Base-by-base conservation (phyloP, 2,113 vertebrate species). In the Ptychochromis oligacanthus region DNA sequence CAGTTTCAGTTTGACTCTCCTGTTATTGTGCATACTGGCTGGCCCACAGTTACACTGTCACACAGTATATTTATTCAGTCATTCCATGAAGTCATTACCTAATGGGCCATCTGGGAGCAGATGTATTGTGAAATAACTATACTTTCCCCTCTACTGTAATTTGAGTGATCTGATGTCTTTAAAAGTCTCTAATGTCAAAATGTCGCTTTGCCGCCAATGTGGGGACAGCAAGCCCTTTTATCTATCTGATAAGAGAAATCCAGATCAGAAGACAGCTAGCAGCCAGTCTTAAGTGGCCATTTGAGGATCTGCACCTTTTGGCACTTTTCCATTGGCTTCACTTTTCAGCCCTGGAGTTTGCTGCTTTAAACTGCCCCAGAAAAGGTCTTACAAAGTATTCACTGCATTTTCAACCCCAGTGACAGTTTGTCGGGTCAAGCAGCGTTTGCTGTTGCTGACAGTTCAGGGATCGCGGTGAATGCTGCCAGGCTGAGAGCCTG, bases 401-500 rank as follows among this genome's bases (percentile, higher is more conserved):
- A 20, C 49, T 70, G 43, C 18, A 52, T 8, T 56, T 56, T 26
- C 28, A 75, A 17, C 18, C 79, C 67, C 28, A 52, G 31, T 52
- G 43, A 70, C 26, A 60, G 46, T 61, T 40, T 75, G 31, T 11
- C 24, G 18, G 40, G 56, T 26, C 54, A 46, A 15, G 9, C 17
- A 55, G 17, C 4, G 1, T 56, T 40, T 61, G 40, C 13, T 59
- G 18, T 22, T 38, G 31, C 43, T 77, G 54, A 34, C 11, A 67
- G 12, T 34, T 55, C 6, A 7, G 14, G 15, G 59, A 34, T 24
- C 2, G 0, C 58, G 11, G 49, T 59, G 13, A 38, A 56, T 70
- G 5, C 13, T 40, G 81, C 78, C 49, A 24, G 56, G 43, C 76
- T 61, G 17, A 82, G 74, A 80, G 80, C 75, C 80, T 10, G 70